Percentiles rank a stretch among this genome's conserved stretches.
These are phyloP conservation scores for Dryocosmus kuriphilus DNA, from an alignment of 2,888 invertebrate species.

Conservation along the genomic window DNA sequence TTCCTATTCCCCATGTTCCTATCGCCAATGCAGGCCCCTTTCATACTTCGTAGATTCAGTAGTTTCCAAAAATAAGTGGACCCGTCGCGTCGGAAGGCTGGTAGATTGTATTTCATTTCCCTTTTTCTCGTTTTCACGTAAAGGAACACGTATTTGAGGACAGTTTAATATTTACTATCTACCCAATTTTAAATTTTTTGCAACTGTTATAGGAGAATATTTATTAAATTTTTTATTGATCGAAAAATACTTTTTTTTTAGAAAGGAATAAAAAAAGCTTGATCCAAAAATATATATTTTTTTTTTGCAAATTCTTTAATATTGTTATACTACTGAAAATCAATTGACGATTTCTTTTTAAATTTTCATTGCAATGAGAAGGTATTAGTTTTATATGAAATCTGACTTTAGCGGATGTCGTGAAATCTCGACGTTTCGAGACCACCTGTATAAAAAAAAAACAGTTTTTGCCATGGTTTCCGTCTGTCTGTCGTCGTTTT, in stretches of 20 bases:
- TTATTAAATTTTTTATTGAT: neutral
- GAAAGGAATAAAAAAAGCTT: no score
- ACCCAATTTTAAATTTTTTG: neutral
- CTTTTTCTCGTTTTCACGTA: neutral
- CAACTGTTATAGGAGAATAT: neutral
- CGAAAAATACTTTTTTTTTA: neutral
- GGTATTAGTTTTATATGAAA: no score
- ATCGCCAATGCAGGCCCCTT: neutral
- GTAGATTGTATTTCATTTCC: slow-evolving; percentile 19
- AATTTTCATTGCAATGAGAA: no score
- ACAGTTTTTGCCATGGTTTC: no score
- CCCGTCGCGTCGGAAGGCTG: neutral
- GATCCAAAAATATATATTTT: no score
- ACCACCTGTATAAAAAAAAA: no score
- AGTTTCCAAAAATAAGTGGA: neutral
- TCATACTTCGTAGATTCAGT: neutral
- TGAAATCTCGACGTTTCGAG: no score
- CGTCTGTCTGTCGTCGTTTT: no score
- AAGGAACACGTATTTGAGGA: neutral
- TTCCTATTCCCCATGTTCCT: neutral
- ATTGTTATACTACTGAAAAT: no score
- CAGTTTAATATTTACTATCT: neutral
- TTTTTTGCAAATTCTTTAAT: no score
- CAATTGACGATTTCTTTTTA: no score
- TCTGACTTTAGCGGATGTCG: no score